phyloP scores from a whole-genome alignment of 2,888 invertebrate genomes.

The Oxycera nigricornis region DNA sequence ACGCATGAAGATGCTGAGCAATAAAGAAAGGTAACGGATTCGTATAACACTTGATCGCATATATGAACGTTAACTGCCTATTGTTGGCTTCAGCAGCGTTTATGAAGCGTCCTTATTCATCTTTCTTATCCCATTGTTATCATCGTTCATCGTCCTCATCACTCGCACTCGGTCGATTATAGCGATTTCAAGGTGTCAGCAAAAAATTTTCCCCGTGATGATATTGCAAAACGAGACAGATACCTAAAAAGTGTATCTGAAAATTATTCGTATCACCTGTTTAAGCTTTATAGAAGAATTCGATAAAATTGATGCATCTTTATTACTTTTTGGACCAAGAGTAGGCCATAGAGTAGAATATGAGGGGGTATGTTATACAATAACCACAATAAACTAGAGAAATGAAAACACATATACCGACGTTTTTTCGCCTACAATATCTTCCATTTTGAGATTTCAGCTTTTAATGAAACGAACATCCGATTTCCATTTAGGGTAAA shows the following conservation, averaged over 20 bases:
- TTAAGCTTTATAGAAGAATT: too few species aligned
- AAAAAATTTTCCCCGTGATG: conserved; percentile 42
- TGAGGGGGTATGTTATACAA: too few species aligned
- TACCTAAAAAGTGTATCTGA: not conserved
- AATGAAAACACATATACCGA: too few species aligned
- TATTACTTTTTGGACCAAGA: too few species aligned
- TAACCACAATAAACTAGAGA: too few species aligned
- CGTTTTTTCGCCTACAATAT: too few species aligned
- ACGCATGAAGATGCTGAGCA: not conserved
- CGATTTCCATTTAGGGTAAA: too few species aligned
- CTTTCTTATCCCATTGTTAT: conserved; percentile 39
- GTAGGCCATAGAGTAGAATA: too few species aligned
- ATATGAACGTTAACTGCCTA: not conserved
- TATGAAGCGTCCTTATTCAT: conserved; percentile 32
- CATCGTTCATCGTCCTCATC: conserved; percentile 44
- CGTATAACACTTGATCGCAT: conserved; percentile 1
- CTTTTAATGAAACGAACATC: too few species aligned
- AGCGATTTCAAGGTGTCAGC: conserved; percentile 47
- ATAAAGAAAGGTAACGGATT: conserved; percentile 2
- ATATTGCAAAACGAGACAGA: conserved; percentile 40
- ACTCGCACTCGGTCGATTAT: conserved; percentile 45
- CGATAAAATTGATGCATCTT: too few species aligned
- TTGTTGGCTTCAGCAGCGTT: conserved; percentile 11
- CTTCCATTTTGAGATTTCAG: too few species aligned
- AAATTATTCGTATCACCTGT: conserved; percentile 7